phyloP scores from a whole-genome alignment of 2,113 vertebrate species.

The Sceloporus tristichus region DNA sequence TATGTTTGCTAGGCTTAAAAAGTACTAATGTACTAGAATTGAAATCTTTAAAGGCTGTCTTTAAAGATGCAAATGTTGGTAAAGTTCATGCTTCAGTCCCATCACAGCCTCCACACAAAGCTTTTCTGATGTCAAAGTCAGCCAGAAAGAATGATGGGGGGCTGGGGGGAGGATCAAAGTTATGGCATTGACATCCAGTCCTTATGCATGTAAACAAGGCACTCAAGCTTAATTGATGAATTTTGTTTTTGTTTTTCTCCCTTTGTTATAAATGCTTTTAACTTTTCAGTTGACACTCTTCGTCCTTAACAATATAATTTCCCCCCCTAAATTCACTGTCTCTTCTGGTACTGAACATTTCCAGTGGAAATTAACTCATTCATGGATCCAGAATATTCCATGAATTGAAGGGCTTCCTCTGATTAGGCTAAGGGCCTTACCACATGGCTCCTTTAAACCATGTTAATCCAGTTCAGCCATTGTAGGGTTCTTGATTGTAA shows the following conservation, averaged over 20 bases:
- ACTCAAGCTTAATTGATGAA: neutral
- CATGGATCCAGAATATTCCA: conserved; percentile 11
- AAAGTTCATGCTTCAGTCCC: neutral
- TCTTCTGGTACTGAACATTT: conserved; percentile 3
- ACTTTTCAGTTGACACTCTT: conserved; percentile 1
- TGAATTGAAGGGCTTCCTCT: neutral
- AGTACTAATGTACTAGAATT: neutral
- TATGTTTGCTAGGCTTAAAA: neutral
- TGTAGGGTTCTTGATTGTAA: no score
- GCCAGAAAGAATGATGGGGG: neutral
- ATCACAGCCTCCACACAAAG: neutral
- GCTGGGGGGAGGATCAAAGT: neutral
- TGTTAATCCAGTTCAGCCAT: no score
- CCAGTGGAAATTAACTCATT: conserved; percentile 4
- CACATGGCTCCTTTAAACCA: no score
- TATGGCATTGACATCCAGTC: conserved; percentile 30
- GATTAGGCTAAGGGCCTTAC: no score
- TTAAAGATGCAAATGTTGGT: neutral
- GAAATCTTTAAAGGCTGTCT: neutral
- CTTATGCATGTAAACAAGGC: conserved; percentile 20
- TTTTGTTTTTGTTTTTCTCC: neutral
- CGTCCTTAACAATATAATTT: neutral
- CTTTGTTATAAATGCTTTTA: conserved; percentile 16
- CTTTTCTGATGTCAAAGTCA: neutral
- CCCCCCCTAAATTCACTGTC: neutral